phyloP scores from a whole-genome alignment of 35 echinoderm and acorn worm genomes.

The Lytechinus variegatus region DNA sequence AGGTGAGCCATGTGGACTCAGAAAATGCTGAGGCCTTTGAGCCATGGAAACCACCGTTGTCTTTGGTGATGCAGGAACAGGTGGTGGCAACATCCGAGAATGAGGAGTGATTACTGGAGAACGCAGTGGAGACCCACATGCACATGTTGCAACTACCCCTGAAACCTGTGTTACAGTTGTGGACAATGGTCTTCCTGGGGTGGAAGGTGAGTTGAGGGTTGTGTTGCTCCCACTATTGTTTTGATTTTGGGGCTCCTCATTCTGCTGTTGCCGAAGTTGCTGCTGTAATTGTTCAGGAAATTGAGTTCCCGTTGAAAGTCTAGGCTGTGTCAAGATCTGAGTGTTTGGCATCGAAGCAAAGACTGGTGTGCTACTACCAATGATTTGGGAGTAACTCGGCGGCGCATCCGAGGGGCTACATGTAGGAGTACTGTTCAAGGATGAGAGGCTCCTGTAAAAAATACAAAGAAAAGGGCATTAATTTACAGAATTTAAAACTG shows the following conservation, averaged over 20 bases:
- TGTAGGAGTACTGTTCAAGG: constrained; percentile 43
- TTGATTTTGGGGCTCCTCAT: not conserved
- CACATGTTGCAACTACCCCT: constrained; percentile 39
- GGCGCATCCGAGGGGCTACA: constrained; percentile 25
- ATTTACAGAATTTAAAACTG: no score
- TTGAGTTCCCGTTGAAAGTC: constrained; percentile 6
- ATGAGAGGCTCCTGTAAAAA: not conserved
- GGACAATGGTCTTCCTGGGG: constrained; percentile 9
- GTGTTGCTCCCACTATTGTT: constrained; percentile 48
- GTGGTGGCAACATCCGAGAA: constrained; percentile 11
- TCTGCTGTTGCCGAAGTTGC: not conserved
- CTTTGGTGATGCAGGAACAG: constrained; percentile 44
- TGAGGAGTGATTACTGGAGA: constrained; percentile 24
- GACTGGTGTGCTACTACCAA: not conserved
- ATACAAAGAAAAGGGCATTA: not conserved
- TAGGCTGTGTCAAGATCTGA: constrained; percentile 16
- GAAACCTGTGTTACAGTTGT: not conserved
- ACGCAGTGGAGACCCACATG: constrained; percentile 25
- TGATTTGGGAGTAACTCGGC: constrained; percentile 46
- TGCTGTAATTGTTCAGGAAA: constrained; percentile 27
- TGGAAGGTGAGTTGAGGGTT: constrained; percentile 32
- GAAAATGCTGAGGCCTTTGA: constrained; percentile 32
- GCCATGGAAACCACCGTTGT: constrained; percentile 26
- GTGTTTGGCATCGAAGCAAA: constrained; percentile 34
- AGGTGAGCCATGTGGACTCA: constrained; percentile 39